Base-by-base conservation (phyloP, 2,888 invertebrate species). In the Drosophila kokeensis region DNA sequence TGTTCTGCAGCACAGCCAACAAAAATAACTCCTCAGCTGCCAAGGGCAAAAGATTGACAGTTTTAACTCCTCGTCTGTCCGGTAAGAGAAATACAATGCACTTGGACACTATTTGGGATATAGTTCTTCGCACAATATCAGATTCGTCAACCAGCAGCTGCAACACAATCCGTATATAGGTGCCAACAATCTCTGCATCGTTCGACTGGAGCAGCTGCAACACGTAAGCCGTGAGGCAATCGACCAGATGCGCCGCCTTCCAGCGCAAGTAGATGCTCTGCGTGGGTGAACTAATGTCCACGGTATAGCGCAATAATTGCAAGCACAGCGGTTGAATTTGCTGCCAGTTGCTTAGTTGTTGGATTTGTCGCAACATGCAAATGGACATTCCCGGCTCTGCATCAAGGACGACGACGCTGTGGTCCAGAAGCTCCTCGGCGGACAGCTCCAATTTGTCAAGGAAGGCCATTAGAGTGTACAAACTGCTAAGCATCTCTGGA, bases 321-420 rank as follows among this genome's bases (percentile, higher is more conserved):
- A 45, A 15, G 15, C 45, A 24, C 15, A 45, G 24, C 24, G 45
- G 24, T 24, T 45, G 45, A 45, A 45, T 45, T 24, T 24, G 62
- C 0, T 69, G 76, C 2, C 72, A 62, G 34, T 32, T 81, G 73
- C 10, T 65, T 49, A 24, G 71, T 55, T 2, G 59, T 62, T 24
- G 49, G 0, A 91, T 76, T 34, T 80, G 52, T 4, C 91, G 82
- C 62, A 90, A 88, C 40, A 92, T 73, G 65, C 91, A 90, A 53
- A 92, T 63, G 34, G 86, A 80, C 40, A 92, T 30, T 0, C 92
- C 86, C 11, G 90, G 89, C 61, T 92, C 91, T 0, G 83, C 74
- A 69, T 90, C 89, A 2, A 27, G 34, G 13, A 27, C 72, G 4
- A 29, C 27, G 1, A n/a, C 2, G 1, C 48, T 52, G 13, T 83